Evolutionary conservation across 2,888 invertebrate genomes (phyloP).

Genomic region (Napeogenes sylphis): DNA sequence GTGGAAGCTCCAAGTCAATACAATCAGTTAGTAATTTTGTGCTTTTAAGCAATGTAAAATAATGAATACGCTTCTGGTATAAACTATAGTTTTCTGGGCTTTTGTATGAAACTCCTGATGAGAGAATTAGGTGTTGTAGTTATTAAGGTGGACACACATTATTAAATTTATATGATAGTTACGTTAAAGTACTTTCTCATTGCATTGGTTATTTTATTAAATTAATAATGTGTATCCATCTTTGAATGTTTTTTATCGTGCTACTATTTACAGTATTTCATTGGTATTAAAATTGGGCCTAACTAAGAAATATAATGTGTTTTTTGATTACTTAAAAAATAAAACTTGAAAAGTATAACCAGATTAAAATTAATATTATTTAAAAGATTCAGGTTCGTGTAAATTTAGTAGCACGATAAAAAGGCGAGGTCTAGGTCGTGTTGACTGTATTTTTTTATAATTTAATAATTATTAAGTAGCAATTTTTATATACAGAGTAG

Average conservation of each 20-base stretch:
- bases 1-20: slow-evolving; percentile 40
- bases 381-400: background rate
- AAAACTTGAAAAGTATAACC: slow-evolving; percentile 8
- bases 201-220: no score
- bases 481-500: slow-evolving; percentile 43
- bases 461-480: slow-evolving; percentile 48
- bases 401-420: slow-evolving; percentile 15
- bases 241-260: slow-evolving; percentile 14
- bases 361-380: slow-evolving; percentile 3
- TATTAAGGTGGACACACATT: slow-evolving; percentile 13
- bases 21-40: slow-evolving; percentile 37
- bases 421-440: slow-evolving; percentile 39
- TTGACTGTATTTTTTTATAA: slow-evolving; percentile 50
- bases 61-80: slow-evolving; percentile 56
- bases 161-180: background rate
- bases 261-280: slow-evolving; percentile 16
- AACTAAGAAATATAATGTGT: slow-evolving; percentile 7
- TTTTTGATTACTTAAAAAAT: slow-evolving; percentile 3
- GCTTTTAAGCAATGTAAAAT: slow-evolving; percentile 58
- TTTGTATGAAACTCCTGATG: slow-evolving; percentile 50
- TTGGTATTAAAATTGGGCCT: slow-evolving; percentile 14
- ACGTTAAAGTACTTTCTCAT: no score
- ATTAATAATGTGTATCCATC: slow-evolving; percentile 13
- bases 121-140: slow-evolving; percentile 54
- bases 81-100: slow-evolving; percentile 54